Percentiles rank a stretch among this genome's conserved stretches.
Conservation (phyloP, 2,113 vertebrate genomes). For the Mormyrus iriodes region DNA sequence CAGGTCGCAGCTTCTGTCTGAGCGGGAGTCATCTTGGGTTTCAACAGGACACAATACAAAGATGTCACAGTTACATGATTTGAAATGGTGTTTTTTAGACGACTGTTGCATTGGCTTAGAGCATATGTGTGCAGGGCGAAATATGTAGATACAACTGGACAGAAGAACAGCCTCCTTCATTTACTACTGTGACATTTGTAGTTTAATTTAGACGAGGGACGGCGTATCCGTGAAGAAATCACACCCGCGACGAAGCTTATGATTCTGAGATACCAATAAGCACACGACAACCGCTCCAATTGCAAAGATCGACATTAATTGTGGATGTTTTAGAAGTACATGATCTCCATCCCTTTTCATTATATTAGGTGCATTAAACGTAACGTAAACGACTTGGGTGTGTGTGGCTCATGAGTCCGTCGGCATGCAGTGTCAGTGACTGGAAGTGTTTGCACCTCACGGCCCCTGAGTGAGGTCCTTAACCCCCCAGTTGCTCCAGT, state of each 20-base stretch:
- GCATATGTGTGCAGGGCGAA: not conserved
- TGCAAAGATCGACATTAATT: not conserved
- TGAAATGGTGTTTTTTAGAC: not conserved
- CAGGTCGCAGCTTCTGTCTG: constrained; percentile 31
- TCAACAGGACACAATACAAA: constrained; percentile 35
- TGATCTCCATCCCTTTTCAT: not conserved
- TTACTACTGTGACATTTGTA: not conserved
- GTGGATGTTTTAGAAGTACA: not conserved
- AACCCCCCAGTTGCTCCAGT: not conserved
- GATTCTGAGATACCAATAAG: not conserved
- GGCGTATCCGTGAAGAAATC: not conserved
- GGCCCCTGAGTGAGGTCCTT: not conserved
- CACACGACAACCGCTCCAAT: not conserved
- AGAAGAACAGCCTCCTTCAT: not conserved
- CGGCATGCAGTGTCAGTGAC: not conserved
- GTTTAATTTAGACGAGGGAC: not conserved
- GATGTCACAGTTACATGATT: not conserved
- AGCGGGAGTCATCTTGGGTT: constrained; percentile 30
- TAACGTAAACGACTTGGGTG: not conserved
- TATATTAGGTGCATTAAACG: not conserved
- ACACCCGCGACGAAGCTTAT: not conserved
- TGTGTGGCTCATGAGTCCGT: not conserved
- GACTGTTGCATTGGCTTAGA: not conserved
- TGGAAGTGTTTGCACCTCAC: not conserved
- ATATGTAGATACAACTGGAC: not conserved